These are phyloP conservation scores for Carduelis carduelis DNA, from an alignment of 2,797 vertebrate genomes.

Conservation along the genomic window DNA sequence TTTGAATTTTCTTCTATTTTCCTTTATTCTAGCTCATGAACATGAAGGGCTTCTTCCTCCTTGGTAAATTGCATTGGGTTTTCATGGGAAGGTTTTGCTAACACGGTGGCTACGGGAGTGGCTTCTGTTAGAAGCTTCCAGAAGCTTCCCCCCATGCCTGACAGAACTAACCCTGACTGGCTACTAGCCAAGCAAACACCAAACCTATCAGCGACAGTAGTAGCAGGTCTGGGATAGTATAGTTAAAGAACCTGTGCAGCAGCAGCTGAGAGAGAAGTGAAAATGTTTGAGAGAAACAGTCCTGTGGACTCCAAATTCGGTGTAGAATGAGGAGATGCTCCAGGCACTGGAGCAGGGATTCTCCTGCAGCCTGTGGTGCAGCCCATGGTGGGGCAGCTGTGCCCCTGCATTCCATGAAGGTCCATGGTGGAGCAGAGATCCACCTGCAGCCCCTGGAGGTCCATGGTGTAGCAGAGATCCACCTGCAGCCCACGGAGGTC, in stretches of 20 bases:
- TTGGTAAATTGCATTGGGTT: background rate
- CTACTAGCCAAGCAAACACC: background rate
- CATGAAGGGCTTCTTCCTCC: background rate
- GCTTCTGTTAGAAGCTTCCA: background rate
- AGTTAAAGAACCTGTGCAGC: background rate
- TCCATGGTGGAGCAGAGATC: background rate
- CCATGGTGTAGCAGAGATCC: background rate
- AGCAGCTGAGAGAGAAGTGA: background rate
- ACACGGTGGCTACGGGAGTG: background rate
- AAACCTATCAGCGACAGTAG: too few relatives aligned
- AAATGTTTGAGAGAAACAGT: background rate
- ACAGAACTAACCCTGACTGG: background rate
- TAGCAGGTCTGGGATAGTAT: background rate
- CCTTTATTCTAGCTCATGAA: background rate
- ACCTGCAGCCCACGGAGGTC: background rate
- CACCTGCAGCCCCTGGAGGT: background rate
- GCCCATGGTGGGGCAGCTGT: background rate
- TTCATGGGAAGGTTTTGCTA: background rate
- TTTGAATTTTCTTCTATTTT: background rate
- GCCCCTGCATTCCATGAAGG: background rate
- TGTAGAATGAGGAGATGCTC: background rate
- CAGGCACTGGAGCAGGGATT: background rate
- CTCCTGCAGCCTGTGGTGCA: rapidly evolving
- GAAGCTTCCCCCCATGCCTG: rapidly evolving
- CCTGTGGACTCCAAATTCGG: rapidly evolving